Evolutionary conservation across 1,140 invertebrate species (phyloP).

Genomic region (Zeugodacus cucurbitae): DNA sequence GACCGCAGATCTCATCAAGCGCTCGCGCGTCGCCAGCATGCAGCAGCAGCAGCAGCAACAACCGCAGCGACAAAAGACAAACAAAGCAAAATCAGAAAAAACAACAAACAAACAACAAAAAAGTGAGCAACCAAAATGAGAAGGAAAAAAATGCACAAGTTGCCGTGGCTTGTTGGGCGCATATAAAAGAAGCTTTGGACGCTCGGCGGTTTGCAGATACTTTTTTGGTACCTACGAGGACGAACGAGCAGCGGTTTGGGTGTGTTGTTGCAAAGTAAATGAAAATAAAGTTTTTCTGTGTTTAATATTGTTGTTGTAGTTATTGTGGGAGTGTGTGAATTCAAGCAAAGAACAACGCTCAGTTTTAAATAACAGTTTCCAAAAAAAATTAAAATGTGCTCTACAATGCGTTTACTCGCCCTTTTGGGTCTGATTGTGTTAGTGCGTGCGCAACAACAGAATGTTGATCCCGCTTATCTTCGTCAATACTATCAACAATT

Average conservation of each 20-base stretch:
- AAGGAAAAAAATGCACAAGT: neutral
- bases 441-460: constrained; percentile 49
- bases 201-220: constrained; percentile 20
- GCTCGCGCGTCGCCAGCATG: neutral
- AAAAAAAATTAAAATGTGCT: neutral
- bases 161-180: constrained; percentile 2
- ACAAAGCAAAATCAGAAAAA: neutral
- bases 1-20: neutral
- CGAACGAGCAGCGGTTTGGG: neutral
- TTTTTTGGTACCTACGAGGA: constrained; percentile 27
- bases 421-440: constrained; percentile 14
- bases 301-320: neutral
- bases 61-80: neutral
- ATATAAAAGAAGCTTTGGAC: constrained; percentile 30
- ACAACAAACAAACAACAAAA: neutral
- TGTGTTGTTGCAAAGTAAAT: neutral
- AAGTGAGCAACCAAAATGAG: constrained; percentile 1
- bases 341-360: neutral
- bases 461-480: constrained; percentile 63
- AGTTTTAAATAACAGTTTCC: neutral
- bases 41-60: constrained; percentile 22
- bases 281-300: neutral
- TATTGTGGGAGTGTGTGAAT: neutral
- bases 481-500: constrained; percentile 63
- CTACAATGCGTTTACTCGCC: neutral